A percentile compares a stretch with the other conserved stretches of the same genome.
Evolutionary conservation across 2,888 invertebrate genomes (phyloP).

Genomic region (Campoplex capitator): DNA sequence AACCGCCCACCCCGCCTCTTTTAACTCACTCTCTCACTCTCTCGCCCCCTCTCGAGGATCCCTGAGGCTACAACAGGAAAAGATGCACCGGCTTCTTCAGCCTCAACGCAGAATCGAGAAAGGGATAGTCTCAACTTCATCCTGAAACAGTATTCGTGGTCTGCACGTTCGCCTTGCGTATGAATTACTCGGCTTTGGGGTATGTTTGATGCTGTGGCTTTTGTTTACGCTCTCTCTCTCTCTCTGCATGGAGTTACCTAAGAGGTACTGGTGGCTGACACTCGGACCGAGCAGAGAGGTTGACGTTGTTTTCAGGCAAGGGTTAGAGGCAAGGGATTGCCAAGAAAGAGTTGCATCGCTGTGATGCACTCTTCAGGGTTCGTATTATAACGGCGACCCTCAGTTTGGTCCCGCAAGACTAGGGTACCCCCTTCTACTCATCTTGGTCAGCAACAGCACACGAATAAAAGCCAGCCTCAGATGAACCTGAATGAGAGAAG

Average conservation of each 20-base stretch:
- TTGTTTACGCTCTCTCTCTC: slow-evolving; percentile 61
- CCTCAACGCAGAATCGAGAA: slow-evolving; percentile 6
- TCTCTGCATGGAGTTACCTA: not conserved
- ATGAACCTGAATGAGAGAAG: slow-evolving; percentile 42
- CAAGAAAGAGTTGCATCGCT: slow-evolving; percentile 37
- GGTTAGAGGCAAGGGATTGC: slow-evolving; percentile 25
- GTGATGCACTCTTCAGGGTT: slow-evolving; percentile 40
- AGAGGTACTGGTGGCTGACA: slow-evolving; percentile 22
- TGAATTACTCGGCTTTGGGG: slow-evolving; percentile 64
- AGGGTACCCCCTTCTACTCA: slow-evolving; percentile 9
- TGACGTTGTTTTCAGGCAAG: slow-evolving; percentile 55
- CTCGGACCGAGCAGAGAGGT: slow-evolving; percentile 25
- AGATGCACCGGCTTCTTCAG: slow-evolving; percentile 5
- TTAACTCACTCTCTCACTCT: slow-evolving; percentile 38
- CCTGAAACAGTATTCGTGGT: slow-evolving; percentile 43
- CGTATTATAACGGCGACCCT: slow-evolving; percentile 39
- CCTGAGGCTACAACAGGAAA: slow-evolving; percentile 27
- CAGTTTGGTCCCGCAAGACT: not conserved
- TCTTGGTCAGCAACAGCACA: slow-evolving; percentile 61
- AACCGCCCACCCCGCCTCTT: slow-evolving; percentile 59
- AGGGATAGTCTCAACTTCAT: slow-evolving; percentile 32
- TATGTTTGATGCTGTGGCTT: slow-evolving; percentile 34
- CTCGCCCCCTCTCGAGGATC: slow-evolving; percentile 30
- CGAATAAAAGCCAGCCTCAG: slow-evolving; percentile 41
- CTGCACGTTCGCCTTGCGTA: slow-evolving; percentile 59